These are phyloP conservation scores for Apeltes quadracus DNA, from an alignment of 2,113 vertebrate species.

Conservation along the genomic window DNA sequence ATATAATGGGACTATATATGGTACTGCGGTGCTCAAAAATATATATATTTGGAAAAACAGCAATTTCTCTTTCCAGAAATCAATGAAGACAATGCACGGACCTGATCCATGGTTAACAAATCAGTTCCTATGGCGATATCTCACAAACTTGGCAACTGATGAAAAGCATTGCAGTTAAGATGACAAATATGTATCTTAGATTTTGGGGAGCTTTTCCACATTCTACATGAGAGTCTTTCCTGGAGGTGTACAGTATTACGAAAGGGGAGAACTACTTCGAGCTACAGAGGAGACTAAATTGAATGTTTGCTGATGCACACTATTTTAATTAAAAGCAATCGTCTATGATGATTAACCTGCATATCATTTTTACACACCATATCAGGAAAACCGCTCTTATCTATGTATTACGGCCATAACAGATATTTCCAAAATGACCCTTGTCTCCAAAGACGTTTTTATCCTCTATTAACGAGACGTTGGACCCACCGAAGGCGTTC, in stretches of 20 bases:
- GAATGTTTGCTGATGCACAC: conserved; percentile 18
- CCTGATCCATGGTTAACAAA: neutral
- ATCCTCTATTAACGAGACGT: conserved; percentile 52
- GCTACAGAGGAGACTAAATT: neutral
- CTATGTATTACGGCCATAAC: conserved; percentile 14
- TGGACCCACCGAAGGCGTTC: conserved; percentile 36
- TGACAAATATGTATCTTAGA: no score
- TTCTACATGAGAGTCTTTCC: neutral
- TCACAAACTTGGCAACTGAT: neutral
- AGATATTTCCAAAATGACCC: conserved; percentile 44
- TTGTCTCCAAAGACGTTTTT: conserved; percentile 46
- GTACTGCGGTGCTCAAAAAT: neutral
- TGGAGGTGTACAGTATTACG: neutral
- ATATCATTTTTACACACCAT: conserved; percentile 5
- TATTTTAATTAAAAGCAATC: conserved; percentile 35
- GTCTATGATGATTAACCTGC: conserved; percentile 29
- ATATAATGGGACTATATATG: neutral
- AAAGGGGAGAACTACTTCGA: neutral
- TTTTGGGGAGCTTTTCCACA: neutral
- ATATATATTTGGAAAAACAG: no score
- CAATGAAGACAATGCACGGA: neutral
- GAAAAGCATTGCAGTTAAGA: no score
- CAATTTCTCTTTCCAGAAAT: no score
- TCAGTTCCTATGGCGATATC: neutral
- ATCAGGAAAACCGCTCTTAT: conserved; percentile 21